These are phyloP conservation scores for Rhadina sibilatrix DNA, from an alignment of 2,113 vertebrate species.

Conservation along the genomic window DNA sequence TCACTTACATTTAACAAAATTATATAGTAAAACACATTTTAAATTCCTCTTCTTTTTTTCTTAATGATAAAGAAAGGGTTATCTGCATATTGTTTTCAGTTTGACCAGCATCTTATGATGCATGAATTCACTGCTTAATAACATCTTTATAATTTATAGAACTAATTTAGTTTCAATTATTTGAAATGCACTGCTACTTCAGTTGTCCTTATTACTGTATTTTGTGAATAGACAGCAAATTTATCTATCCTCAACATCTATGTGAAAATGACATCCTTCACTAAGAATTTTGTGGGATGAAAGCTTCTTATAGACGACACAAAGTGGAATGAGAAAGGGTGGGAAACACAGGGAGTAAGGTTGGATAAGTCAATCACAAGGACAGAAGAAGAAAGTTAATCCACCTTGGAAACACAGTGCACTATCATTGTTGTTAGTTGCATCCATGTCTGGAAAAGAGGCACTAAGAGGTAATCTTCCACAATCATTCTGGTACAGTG, in stretches of 20 bases:
- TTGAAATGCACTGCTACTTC: background rate
- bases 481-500: conserved; percentile 76
- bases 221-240: conserved; percentile 43
- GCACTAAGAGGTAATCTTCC: conserved; percentile 85
- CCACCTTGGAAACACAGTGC: conserved; percentile 90
- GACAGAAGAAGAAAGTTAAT: conserved; percentile 64
- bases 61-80: background rate
- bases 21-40: background rate
- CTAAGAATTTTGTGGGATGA: background rate
- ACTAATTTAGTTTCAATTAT: background rate
- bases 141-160: background rate
- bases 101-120: background rate
- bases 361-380: conserved; percentile 35
- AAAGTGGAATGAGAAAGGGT: conserved; percentile 29
- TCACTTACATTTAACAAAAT: background rate
- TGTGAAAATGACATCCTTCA: background rate
- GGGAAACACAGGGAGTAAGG: conserved; percentile 51
- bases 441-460: conserved; percentile 86
- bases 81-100: background rate
- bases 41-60: background rate
- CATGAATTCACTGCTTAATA: background rate
- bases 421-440: conserved; percentile 84
- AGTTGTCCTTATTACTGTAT: background rate
- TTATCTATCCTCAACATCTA: background rate
- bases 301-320: background rate